These are phyloP conservation scores for Ibidorhyncha struthersii DNA, from an alignment of 2,113 vertebrate genomes.

Conservation along the genomic window DNA sequence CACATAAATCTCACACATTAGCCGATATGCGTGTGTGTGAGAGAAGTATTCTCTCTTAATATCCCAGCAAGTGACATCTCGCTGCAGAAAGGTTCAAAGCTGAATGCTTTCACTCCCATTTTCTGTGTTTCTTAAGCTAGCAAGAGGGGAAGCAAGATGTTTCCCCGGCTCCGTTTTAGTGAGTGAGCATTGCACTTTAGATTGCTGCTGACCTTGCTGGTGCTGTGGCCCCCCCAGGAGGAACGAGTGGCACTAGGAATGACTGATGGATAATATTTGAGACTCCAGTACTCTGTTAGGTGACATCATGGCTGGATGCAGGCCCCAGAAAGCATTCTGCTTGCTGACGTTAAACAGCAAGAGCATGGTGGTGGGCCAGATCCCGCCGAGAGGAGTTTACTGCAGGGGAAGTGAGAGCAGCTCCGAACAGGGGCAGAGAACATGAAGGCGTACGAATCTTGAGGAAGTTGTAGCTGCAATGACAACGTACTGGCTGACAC, in stretches of 20 bases:
- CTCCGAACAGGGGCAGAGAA: neutral
- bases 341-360: neutral
- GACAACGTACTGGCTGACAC: neutral
- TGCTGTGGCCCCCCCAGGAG: neutral
- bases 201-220: neutral
- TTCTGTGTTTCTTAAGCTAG: neutral
- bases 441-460: neutral
- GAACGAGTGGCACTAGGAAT: neutral
- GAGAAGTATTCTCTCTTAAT: neutral
- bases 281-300: neutral
- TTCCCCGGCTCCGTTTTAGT: neutral
- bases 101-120: neutral
- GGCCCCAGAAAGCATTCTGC: neutral
- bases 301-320: neutral
- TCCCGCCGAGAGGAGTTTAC: neutral
- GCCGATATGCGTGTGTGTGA: fast-evolving
- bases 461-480: neutral
- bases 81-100: neutral
- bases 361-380: neutral
- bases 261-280: neutral
- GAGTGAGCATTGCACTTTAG: neutral
- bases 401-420: neutral
- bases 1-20: neutral
- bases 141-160: neutral
- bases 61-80: neutral